Evolutionary conservation across 2,888 invertebrate genomes (phyloP).

Genomic region (Cactoblastis cactorum): DNA sequence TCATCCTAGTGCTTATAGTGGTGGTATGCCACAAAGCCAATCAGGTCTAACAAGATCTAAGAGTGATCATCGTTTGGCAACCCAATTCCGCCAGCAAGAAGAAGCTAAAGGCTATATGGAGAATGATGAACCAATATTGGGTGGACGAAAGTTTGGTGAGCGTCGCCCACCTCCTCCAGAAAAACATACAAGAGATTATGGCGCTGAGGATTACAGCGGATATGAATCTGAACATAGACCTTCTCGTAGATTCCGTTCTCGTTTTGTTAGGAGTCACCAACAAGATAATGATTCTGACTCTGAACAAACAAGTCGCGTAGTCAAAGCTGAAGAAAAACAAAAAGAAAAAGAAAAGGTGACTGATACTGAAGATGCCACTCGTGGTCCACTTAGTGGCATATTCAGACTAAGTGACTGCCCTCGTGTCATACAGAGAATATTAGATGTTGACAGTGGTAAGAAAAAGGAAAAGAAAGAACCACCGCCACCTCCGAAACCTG

Average conservation of each 20-base stretch:
- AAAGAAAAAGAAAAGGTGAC: constrained; percentile 85
- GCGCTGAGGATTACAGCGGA: constrained; percentile 83
- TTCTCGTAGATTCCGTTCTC: constrained; percentile 84
- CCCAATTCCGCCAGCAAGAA: constrained; percentile 93
- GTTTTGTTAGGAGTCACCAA: constrained; percentile 83
- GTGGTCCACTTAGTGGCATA: constrained; percentile 92
- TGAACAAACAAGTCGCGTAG: constrained; percentile 80
- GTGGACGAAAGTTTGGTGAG: constrained; percentile 89
- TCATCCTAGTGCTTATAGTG: constrained; percentile 80
- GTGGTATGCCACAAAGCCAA: constrained; percentile 81
- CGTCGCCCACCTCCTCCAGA: constrained; percentile 77
- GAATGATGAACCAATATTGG: constrained; percentile 84
- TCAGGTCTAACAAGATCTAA: constrained; percentile 92
- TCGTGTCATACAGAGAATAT: constrained; percentile 91
- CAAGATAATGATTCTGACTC: constrained; percentile 88
- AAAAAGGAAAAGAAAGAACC: constrained; percentile 88
- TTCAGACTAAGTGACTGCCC: constrained; percentile 92
- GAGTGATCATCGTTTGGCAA: constrained; percentile 93
- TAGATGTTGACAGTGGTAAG: constrained; percentile 86
- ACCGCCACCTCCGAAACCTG: constrained; percentile 75
- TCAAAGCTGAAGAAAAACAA: constrained; percentile 82
- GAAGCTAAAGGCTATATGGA: constrained; percentile 82
- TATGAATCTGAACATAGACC: constrained; percentile 83
- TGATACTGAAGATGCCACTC: constrained; percentile 93
- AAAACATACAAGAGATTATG: constrained; percentile 79